Conservation (phyloP, 2,888 invertebrate genomes). For the Drosophila fungiperda region DNA sequence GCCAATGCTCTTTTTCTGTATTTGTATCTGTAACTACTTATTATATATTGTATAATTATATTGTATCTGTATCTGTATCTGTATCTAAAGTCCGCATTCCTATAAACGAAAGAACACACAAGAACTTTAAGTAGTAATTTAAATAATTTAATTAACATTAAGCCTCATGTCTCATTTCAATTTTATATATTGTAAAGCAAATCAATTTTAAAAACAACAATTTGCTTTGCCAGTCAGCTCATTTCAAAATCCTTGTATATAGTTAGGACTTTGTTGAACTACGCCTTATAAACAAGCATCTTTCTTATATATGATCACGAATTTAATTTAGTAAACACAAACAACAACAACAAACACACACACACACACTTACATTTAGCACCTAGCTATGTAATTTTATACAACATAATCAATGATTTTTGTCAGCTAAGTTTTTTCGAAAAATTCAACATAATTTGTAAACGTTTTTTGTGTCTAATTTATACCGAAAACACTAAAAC, state of each 20-base stretch:
- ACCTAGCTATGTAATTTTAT: conserved; percentile 71
- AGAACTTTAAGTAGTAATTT: conserved; percentile 42
- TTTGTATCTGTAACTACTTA: conserved; percentile 30
- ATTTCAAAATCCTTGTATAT: conserved; percentile 42
- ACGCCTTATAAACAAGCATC: conserved; percentile 46
- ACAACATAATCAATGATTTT: conserved; percentile 55
- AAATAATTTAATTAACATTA: conserved; percentile 59
- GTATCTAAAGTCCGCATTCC: conserved; percentile 67
- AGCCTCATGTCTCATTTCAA: conserved; percentile 58
- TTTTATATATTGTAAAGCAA: conserved; percentile 56
- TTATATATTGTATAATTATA: conserved; percentile 10
- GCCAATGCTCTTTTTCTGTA: conserved; percentile 55
- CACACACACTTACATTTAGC: conserved; percentile 42
- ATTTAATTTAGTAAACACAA: conserved; percentile 65
- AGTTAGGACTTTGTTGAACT: conserved; percentile 43
- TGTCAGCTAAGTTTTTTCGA: conserved; percentile 46
- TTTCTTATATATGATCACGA: conserved; percentile 64
- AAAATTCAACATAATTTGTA: conserved; percentile 59
- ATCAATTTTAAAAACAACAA: conserved; percentile 77
- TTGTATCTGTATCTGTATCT: conserved; percentile 33
- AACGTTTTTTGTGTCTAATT: conserved; percentile 68
- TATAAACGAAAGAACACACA: conserved; percentile 42
- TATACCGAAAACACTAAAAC: conserved; percentile 48
- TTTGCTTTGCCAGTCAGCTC: conserved; percentile 63
- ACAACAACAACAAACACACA: conserved; percentile 14